Base-by-base conservation (phyloP, 2,888 invertebrate genomes). In the Latrodectus hesperus region DNA sequence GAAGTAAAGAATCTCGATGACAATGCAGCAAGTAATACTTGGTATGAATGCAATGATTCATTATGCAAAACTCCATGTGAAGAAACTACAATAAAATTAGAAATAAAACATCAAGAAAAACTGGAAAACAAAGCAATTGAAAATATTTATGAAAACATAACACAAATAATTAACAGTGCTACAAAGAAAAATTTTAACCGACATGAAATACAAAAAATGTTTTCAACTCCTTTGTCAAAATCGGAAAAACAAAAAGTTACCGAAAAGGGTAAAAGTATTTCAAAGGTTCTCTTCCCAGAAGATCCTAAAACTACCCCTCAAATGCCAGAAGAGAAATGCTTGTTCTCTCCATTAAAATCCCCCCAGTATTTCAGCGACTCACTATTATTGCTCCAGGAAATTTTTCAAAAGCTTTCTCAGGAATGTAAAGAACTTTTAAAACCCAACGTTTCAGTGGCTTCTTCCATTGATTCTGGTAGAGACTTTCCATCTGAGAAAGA, bases 31-130 rank as follows among this genome's bases (percentile, higher is more conserved):
- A 49, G 71, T 17, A 68, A 52, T 22, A 77, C 81, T 14, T 88
- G 88, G 88, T 88, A 88, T 52, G 65, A 83, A 6, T 88, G 88
- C 26, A 84, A 88, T n/a, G 88, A 88, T 67, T 74, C 76, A 10
- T 64, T 88, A 9, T 88, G 88, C 17, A 75, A 82, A 74, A 83
- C 87, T 26, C 86, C 86, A 0, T 12, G 10, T 9, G 65, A 17
- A 38, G 51, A 65, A 8, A 51, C 60, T 10, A 8, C n/a, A n/a
- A 16, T 64, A 14, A 12, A 74, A 22, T 26, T 67, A 52, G 0
- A 26, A 71, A 49, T n/a, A 14, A 11, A 65, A 17, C 5, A 16
- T 60, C 55, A 16, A 51, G 65, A 4, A 60, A 67, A 14, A 12
- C 64, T 26, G 11, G 55, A 51, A 49, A 65, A 77, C 17, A 65